Evolutionary conservation across 2,113 vertebrate genomes (phyloP), one percentile per base, ranked within the genome.

Genomic region (Junco hyemalis): DNA sequence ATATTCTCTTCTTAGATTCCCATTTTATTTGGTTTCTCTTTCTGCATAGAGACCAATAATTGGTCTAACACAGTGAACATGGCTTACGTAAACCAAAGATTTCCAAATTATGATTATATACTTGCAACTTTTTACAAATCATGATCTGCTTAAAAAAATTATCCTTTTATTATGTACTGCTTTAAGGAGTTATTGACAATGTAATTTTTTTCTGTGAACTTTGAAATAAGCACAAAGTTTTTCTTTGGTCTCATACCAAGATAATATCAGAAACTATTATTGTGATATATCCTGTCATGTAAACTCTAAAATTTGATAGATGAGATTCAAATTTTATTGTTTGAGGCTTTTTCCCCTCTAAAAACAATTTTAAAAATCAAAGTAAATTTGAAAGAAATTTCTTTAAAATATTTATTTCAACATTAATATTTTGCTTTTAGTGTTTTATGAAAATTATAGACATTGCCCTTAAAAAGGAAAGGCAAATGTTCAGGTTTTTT

Each of bases 331-430:
- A 77, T 56, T 50, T 17, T 50, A 20, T 57, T 71, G 8, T 4
- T 81, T 56, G 3, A 4, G 3, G 0, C 1, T 54, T 70, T 6
- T 80, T 54, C 63, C 19, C 2, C 6, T 25, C 11, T 26, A 14
- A 65, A 80, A 94, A 36, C 8, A 38, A 11, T 7, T 5, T 17
- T 0, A n/a, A 86, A 86, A 84, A 22, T 38, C 6, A 61, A 80
- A 77, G 3, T 15, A 57, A 12, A 24, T 51, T 69, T 77, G 44
- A 85, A 56, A 23, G 6, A 76, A 57, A 21, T 64, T 2, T 36
- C 17, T 80, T 65, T 22, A 72, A 91, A 68, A 40, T 72, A 53
- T 69, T 72, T 73, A 19, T 84, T 9, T 33, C 31, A 77, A n/a
- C 5, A 25, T 59, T 29, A n/a, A 16, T 26, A 36, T 56, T 94